These are phyloP conservation scores for Ictalurus furcatus DNA, from an alignment of 2,113 vertebrate genomes.

Conservation along the genomic window DNA sequence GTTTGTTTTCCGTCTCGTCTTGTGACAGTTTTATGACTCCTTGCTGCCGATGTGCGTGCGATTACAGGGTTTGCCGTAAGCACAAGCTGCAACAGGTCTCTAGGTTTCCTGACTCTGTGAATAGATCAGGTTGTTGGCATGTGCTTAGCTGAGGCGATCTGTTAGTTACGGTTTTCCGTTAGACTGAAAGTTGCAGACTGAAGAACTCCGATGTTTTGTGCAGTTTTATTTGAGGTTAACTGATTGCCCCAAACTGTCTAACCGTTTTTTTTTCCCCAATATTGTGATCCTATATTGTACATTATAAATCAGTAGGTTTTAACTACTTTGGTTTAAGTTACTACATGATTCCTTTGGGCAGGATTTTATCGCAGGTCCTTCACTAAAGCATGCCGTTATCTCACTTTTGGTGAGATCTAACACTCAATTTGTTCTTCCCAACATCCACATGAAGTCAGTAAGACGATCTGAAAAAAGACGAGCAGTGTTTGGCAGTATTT, in stretches of 20 bases:
- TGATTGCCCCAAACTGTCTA: background rate
- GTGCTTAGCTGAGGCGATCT: background rate
- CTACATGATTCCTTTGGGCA: background rate
- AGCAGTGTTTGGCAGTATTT: background rate
- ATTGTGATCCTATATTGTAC: background rate
- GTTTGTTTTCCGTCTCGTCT: background rate
- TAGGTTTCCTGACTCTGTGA: slow-evolving; percentile 25
- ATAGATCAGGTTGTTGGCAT: background rate
- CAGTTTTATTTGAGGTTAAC: background rate
- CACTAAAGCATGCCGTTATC: background rate
- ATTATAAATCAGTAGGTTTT: background rate
- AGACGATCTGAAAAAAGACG: background rate
- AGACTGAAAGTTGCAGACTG: background rate
- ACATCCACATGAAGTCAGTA: background rate
- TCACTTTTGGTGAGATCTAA: background rate
- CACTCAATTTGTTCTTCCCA: background rate
- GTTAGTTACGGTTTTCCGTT: background rate
- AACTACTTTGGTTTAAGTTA: background rate
- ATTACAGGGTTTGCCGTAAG: slow-evolving; percentile 19
- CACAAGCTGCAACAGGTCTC: background rate
- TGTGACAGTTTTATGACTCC: slow-evolving; percentile 12
- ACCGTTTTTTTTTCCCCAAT: too few relatives aligned
- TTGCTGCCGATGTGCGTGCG: background rate
- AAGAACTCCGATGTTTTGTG: background rate
- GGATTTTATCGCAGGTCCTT: background rate